These are phyloP conservation scores for Sapajus apella DNA, from an alignment of 2,113 vertebrate species.

Conservation along the genomic window DNA sequence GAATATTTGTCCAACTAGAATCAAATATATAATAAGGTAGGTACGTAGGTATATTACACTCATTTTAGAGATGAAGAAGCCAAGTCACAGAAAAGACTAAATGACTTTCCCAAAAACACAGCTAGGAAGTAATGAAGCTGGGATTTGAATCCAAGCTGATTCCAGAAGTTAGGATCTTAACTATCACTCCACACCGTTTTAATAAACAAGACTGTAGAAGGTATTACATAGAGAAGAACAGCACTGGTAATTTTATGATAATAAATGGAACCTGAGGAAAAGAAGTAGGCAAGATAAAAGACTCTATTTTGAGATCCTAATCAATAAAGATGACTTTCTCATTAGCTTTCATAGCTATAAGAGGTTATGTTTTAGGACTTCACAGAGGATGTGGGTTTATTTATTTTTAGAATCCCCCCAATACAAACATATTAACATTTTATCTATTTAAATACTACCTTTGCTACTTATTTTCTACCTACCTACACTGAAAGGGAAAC, in stretches of 20 bases:
- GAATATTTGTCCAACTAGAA: neutral
- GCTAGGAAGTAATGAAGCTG: neutral
- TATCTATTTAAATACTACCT: conserved; percentile 42
- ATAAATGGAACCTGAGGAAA: neutral
- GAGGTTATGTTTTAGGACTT: conserved; percentile 41
- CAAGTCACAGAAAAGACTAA: conserved; percentile 16
- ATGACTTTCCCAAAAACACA: neutral
- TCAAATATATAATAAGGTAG: neutral
- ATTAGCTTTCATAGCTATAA: conserved; percentile 40
- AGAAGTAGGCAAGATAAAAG: conserved; percentile 45
- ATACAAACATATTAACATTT: conserved; percentile 67
- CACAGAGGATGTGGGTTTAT: conserved; percentile 28
- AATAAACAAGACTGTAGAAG: conserved; percentile 49
- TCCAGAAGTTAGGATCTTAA: conserved; percentile 3
- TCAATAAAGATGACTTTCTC: conserved; percentile 67
- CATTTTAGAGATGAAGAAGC: conserved; percentile 35
- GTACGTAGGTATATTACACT: neutral
- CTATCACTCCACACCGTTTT: neutral
- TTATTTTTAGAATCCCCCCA: conserved; percentile 57
- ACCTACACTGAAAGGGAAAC: conserved; percentile 61
- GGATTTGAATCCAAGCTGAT: neutral
- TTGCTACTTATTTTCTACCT: conserved; percentile 51
- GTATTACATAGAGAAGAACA: conserved; percentile 36
- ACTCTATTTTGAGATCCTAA: conserved; percentile 71
- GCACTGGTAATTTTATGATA: conserved; percentile 39